Base-by-base conservation (phyloP, 1,140 invertebrate genomes). In the Drosophila pectinifera region DNA sequence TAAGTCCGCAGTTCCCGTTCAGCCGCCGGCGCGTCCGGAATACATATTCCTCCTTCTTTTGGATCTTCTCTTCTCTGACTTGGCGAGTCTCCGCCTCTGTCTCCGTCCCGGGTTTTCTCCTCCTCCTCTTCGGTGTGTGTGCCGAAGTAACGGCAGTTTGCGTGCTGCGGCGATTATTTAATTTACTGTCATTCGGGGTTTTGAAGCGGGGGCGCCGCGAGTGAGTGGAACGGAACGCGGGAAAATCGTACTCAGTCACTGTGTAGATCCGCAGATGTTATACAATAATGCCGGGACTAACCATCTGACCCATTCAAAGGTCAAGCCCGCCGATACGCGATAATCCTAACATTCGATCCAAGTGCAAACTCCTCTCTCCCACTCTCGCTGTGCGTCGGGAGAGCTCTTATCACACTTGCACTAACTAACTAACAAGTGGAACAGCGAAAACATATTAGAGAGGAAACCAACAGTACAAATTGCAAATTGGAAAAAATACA, bases 101-200 rank as follows among this genome's bases (percentile, higher is more conserved):
- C 70, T 74, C 58, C 72, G 70, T 81, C 46, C 79, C 72, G 81
- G 49, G 18, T 11, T 53, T 85, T 70, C 26, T 79, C n/a, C n/a
- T 73, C 48, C 45, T 55, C 59, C 70, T 77, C 42, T 42, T 46
- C 36, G 39, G 31, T 48, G 48, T 62, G 46, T 53, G 34, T 61
- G 38, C 20, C 43, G 22, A 55, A 78, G 59, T 89, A 86, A 86
- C 83, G 72, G 83, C 57, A 64, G 75, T 68, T 85, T 77, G 83
- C 84, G 83, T 88, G 83, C 65, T 85, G 67, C 77, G 65, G 36
- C 82, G 83, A 88, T 86, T 86, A 86, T 86, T 86, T 88, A 86
- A 86, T 86, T 86, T 79, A 89, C 51, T 46, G 41, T 49, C 73
- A 77, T 77, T 73, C 34, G 49, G 51, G 26, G 14, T 61, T 63